Base-by-base conservation (phyloP, 2,888 invertebrate genomes). In the Drosophila colorata region DNA sequence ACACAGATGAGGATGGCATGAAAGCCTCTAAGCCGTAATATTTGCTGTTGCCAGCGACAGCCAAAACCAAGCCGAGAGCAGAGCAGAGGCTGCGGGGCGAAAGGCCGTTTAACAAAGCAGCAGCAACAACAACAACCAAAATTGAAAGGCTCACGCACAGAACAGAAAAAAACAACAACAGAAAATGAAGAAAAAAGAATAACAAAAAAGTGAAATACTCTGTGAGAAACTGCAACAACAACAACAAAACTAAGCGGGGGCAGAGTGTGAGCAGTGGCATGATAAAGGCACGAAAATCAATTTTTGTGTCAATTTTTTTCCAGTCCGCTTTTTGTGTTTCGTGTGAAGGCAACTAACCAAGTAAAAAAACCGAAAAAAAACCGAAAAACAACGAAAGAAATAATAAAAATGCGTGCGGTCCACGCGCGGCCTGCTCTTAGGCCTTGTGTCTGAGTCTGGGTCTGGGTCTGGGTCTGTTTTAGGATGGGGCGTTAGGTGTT, bases 221-320 rank as follows among this genome's bases (percentile, higher is more conserved):
- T 80, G 80, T 67, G 75, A 53, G 48, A 68, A 68, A 68, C 69
- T 66, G 76, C 79, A 76, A 60, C 41, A 66, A 57, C 33, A 66
- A 20, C 41, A 41, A 40, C 53, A 37, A 37, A 20, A 14, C 16
- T 28, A 14, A 11, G 38, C 28, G 16, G 4, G 16, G 1, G 14
- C 2, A 44, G n/a, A 31, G 28, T 4, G 28, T 25, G 38, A 11
- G 47, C 13, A 60, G 52, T 41, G 66, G 69, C 74, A 78, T 69
- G 80, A 78, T 72, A 85, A 81, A 77, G 74, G 74, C 79, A 77
- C 72, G 64, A 85, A 82, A 82, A 82, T 85, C 82, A 82, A 85
- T 82, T 82, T 85, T 71, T 77, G 82, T 71, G 74, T 81, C 69
- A 76, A 84, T 80, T 81, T 84, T 60, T 44, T 47, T 60, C 52